A percentile compares a stretch with the other conserved stretches of the same genome.
phyloP scores from a whole-genome alignment of 2,888 invertebrate species.

The Chloroclystis v-ata region DNA sequence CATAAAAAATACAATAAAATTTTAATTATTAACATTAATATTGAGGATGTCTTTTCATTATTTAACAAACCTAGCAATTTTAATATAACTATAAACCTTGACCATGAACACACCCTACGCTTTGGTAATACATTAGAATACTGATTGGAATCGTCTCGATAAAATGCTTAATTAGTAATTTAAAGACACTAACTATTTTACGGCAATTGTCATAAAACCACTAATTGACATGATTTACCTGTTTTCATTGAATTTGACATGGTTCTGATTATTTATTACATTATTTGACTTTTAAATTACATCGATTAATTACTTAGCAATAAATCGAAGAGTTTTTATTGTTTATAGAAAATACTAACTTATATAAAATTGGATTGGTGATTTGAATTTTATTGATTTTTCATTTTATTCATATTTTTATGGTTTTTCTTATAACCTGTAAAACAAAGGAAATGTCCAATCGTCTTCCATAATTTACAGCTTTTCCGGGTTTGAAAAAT shows the following conservation, averaged over 20 bases:
- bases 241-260: conserved; percentile 24
- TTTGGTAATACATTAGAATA: conserved; percentile 18
- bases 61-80: too few relatives aligned
- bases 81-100: too few relatives aligned
- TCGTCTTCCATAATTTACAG: too few relatives aligned
- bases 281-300: conserved; percentile 29
- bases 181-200: conserved; percentile 24
- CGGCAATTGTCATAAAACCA: conserved; percentile 25
- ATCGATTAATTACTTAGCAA: conserved; percentile 23
- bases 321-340: conserved; percentile 12
- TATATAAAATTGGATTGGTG: background rate
- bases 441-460: too few relatives aligned
- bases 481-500: too few relatives aligned
- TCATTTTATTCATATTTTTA: background rate
- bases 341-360: conserved; percentile 1
- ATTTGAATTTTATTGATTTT: background rate
- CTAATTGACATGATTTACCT: conserved; percentile 22
- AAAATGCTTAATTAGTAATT: conserved; percentile 24
- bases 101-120: background rate
- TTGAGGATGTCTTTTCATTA: too few relatives aligned
- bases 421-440: too few relatives aligned
- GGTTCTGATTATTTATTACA: conserved; percentile 23
- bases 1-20: too few relatives aligned
- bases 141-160: conserved; percentile 21
- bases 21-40: too few relatives aligned